Base-by-base conservation (phyloP, 2,797 vertebrate species). In the Masticophis lateralis region DNA sequence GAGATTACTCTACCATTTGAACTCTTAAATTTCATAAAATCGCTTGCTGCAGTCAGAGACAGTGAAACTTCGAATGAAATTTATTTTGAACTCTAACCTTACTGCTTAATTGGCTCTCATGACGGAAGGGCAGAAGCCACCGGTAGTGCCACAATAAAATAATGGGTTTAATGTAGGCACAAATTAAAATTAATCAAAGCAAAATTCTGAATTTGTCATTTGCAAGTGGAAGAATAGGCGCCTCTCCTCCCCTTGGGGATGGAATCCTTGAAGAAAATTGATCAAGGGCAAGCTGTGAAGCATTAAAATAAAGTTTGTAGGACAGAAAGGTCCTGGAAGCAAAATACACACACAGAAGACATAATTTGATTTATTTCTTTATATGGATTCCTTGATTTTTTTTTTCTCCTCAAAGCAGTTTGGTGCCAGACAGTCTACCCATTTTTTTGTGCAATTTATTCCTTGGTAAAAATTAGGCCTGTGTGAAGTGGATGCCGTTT, bases 21-120 rank as follows among this genome's bases (percentile, higher is more conserved):
- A 9, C 8, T 95, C 92, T 92, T 91, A 61, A 14, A 11, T 60
- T 55, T 92, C 93, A 93, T 96, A 74, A 93, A 94, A 0, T 32
- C 93, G 91, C 91, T 96, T 86, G 18, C 94, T 97, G 87, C 63
- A 59, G 25, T 94, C 95, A 94, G 93, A 96, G 94, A 74, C 32
- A 94, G 92, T 53, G 74, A 91, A 90, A 93, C 87, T 66, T 94
- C 93, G 93, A 94, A 90, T 1, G 89, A 92, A 91, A 93, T 95
- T 96, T 93, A 61, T 92, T 96, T 93, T 93, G 88, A 96, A 95
- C 89, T 95, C 92, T 94, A 55, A 47, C 4, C 61, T 96, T 91
- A 91, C 63, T 83, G 87, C 91, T 95, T 92, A 95, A 86, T 83
- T 92, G 93, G 27, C 2, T 92, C 51, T 96, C 95, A 22, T 61